These are phyloP conservation scores for Meiosimyza decipiens DNA, from an alignment of 2,888 invertebrate genomes.

Conservation along the genomic window DNA sequence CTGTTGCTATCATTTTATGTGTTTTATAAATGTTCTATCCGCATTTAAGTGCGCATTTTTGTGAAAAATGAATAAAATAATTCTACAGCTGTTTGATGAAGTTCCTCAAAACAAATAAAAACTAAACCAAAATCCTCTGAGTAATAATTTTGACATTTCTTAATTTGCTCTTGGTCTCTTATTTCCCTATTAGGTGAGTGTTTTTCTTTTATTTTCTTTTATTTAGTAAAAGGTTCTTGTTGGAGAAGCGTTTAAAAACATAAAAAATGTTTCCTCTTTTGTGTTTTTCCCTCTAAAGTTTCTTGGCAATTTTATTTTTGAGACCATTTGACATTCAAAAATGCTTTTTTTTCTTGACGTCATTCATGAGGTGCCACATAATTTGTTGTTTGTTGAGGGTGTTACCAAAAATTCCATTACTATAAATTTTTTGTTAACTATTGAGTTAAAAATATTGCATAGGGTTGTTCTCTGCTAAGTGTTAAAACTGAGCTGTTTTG, in stretches of 20 bases:
- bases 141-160: conserved; percentile 3
- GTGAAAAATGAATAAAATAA: background rate
- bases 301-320: background rate
- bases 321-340: background rate
- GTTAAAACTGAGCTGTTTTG: too few species aligned
- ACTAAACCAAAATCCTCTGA: background rate
- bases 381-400: too few species aligned
- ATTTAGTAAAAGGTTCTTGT: background rate
- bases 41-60: background rate
- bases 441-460: too few species aligned
- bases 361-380: too few species aligned
- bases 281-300: background rate
- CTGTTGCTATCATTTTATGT: background rate
- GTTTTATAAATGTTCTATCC: background rate
- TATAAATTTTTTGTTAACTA: too few species aligned
- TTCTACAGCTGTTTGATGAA: background rate
- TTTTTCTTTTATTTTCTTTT: background rate
- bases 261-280: too few species aligned
- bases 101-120: background rate
- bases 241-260: background rate
- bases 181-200: background rate
- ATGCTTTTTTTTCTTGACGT: too few species aligned
- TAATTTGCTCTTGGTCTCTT: background rate
- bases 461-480: too few species aligned
- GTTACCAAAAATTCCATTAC: too few species aligned